Base-by-base conservation (phyloP, 2,113 vertebrate genomes). In the Urocolius indicus region DNA sequence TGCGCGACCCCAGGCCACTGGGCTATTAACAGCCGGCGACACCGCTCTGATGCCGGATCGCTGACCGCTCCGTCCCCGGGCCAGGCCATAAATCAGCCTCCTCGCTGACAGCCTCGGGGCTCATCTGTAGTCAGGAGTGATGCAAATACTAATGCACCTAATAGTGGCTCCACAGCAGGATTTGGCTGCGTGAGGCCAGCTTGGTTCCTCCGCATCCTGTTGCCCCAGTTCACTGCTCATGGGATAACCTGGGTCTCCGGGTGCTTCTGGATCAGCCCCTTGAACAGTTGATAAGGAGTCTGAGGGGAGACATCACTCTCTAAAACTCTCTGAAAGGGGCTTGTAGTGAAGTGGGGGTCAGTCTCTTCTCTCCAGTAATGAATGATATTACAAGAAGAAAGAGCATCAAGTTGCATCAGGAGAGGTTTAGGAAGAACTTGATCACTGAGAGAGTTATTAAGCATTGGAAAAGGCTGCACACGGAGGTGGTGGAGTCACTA, bases 1-100 rank as follows among this genome's bases (percentile, higher is more conserved):
- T 97, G 97, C 38, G 94, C 62, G 48, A 94, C 96, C 95, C 93
- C 80, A 91, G 51, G 84, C 92, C 29, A 32, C 67, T 79, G 51
- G 4, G 87, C 95, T 75, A 68, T 63, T 36, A 58, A 93, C 96
- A 96, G 95, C 95, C 94, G 58, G 85, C n/a, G 1, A 27, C 95
- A 24, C 83, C 10, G 16, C 90, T 84, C 92, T 62, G 94, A 79
- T 65, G 94, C 93, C 63, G 7, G 62, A 48, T 24, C 15, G 3
- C 89, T 84, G 85, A 72, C 79, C 24, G 29, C 83, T 59, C 75
- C 23, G 11, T 22, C 72, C 69, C 78, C 5, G 1, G 85, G 62
- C 30, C 0, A 14, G 2, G 51, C 0, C 13, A 48, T 29, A 36
- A 55, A 78, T n/a, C 46, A 51, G 67, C 74, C 3, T 2, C 58